A percentile compares a stretch with the other conserved stretches of the same genome.
Evolutionary conservation across 2,888 invertebrate species (phyloP).

Genomic region (Saturnia japonica): DNA sequence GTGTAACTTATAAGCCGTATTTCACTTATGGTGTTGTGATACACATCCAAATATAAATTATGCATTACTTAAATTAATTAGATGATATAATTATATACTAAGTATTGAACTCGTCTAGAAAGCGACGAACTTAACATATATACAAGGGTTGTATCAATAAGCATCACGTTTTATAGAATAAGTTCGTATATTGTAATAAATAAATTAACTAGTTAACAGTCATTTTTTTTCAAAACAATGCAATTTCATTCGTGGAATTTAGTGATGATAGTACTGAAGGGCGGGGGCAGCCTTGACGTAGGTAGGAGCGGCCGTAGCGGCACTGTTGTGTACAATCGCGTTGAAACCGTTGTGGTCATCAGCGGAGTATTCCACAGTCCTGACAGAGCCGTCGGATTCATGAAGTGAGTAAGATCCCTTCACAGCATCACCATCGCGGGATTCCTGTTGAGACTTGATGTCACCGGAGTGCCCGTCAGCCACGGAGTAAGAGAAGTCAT

Average conservation of each 20-base stretch:
- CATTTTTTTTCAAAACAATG: constrained; percentile 10
- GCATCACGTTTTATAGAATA: background rate
- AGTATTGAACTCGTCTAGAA: background rate
- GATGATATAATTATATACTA: too few species aligned
- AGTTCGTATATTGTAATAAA: constrained; percentile 15
- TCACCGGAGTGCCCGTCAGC: constrained; percentile 75
- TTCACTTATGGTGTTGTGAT: background rate
- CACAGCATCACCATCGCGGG: constrained; percentile 77
- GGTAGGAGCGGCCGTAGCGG: constrained; percentile 37
- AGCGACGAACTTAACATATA: background rate
- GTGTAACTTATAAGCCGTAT: background rate
- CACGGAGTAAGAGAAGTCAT: constrained; percentile 71
- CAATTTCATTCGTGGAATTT: background rate
- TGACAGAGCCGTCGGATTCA: constrained; percentile 75
- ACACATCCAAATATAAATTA: background rate
- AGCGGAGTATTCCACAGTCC: constrained; percentile 76
- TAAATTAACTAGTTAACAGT: constrained; percentile 8
- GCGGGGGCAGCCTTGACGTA: constrained; percentile 34
- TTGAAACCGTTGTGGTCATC: constrained; percentile 70
- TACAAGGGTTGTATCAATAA: background rate
- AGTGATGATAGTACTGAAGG: constrained; percentile 36
- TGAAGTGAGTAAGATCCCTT: constrained; percentile 79
- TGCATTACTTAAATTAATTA: background rate
- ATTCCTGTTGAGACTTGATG: constrained; percentile 73
- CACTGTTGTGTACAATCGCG: constrained; percentile 51